phyloP scores from a whole-genome alignment of 2,113 vertebrate species.

The Phocoena sinus region DNA sequence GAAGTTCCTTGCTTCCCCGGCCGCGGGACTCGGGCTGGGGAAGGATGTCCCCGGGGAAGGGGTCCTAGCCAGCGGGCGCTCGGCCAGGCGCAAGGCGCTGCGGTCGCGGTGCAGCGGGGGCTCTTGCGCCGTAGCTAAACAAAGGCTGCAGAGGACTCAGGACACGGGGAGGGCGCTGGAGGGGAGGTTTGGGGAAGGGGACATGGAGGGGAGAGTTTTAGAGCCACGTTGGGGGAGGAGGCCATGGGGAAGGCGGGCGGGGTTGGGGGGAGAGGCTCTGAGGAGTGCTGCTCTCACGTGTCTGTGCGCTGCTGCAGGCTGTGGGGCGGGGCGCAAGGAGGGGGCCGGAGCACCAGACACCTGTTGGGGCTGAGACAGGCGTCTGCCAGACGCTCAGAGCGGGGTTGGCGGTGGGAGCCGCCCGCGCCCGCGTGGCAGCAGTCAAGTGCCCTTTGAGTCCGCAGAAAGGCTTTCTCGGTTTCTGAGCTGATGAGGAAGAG shows the following conservation, averaged over 20 bases:
- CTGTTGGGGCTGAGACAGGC: conserved; percentile 68
- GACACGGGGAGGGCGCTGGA: background rate
- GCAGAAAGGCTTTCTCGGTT: background rate
- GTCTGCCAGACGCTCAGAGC: conserved; percentile 14
- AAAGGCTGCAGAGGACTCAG: conserved; percentile 50
- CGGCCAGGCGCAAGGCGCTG: background rate
- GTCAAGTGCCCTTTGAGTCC: background rate
- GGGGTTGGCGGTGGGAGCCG: background rate
- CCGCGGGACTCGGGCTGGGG: background rate
- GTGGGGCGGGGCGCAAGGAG: conserved; percentile 24
- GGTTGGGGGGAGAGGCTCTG: background rate
- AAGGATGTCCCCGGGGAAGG: background rate
- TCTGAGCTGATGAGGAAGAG: background rate
- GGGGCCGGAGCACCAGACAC: conserved; percentile 63
- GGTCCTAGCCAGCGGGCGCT: background rate
- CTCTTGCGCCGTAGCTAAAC: conserved; percentile 23
- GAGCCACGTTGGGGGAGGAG: background rate
- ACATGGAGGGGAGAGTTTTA: background rate
- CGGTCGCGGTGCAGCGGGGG: background rate
- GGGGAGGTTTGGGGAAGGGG: background rate
- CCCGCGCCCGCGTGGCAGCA: background rate
- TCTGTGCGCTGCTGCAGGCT: conserved; percentile 16
- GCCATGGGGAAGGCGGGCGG: background rate
- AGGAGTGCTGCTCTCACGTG: conserved; percentile 61
- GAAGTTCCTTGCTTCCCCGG: background rate